A percentile compares a stretch with the other conserved stretches of the same genome.
phyloP scores from a whole-genome alignment of 2,797 vertebrate genomes.

The Otus scops region DNA sequence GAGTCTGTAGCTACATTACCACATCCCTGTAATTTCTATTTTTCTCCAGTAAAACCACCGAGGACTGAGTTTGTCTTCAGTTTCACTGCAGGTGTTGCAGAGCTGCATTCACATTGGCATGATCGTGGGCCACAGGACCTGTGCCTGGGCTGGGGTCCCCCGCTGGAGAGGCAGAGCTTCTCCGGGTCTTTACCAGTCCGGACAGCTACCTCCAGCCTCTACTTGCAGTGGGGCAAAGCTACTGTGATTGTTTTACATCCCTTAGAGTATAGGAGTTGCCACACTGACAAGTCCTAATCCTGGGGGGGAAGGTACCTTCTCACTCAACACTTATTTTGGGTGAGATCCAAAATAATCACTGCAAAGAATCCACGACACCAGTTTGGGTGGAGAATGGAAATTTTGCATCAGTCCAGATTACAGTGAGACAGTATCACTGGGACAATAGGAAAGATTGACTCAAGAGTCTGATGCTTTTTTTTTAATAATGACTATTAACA shows the following conservation, averaged over 20 bases:
- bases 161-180: fast-evolving
- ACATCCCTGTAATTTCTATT: background rate
- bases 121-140: fast-evolving
- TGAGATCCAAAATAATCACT: background rate
- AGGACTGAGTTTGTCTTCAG: background rate
- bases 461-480: background rate
- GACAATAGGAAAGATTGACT: background rate
- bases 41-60: background rate
- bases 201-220: background rate
- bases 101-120: background rate
- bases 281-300: background rate
- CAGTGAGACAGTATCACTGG: too few relatives aligned
- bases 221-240: fast-evolving
- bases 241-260: background rate
- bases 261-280: background rate
- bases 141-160: too few relatives aligned
- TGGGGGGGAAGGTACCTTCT: background rate
- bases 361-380: background rate
- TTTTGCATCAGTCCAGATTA: background rate
- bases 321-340: background rate
- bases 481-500: background rate
- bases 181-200: too few relatives aligned
- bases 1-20: background rate
- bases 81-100: background rate
- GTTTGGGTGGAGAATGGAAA: background rate